Base-by-base conservation (phyloP, 2,113 vertebrate species). In the Perca schrenkii region DNA sequence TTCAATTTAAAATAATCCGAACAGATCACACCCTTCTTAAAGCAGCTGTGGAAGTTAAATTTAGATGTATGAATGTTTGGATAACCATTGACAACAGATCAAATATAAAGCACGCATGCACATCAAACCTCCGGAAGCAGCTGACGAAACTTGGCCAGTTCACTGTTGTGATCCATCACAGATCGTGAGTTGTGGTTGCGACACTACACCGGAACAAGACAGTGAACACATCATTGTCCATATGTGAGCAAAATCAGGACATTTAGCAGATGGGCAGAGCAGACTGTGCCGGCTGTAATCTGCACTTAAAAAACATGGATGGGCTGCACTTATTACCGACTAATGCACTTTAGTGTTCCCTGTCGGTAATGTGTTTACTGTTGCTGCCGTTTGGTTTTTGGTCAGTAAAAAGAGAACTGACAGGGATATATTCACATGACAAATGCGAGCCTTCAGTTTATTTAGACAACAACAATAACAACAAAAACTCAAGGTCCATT, bases 221-320 rank as follows among this genome's bases (percentile, higher is more conserved):
- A 64, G n/a, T 21, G 62, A 75, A 31, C 53, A 46, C 57, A 69
- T 69, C 53, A 49, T 67, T 69, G 43, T 85, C 72, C 57, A 21
- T 4, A 8, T 40, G 67, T 74, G 22, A 66, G 62, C 77, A 85
- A 87, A 90, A 75, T 67, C 25, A 79, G 80, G 78, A 84, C 56
- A 60, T 88, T 77, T 58, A 86, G 66, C 83, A 87, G 88, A 83
- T 85, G 85, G 65, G 80, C 57, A 6, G 36, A 84, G 66, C 82
- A 86, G 88, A 65, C 77, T 69, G 80, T 70, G 13, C 52, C 22
- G 8, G 72, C 53, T 78, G 53, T 90, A 91, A 92, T 88, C 87
- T 13, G 56, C 65, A 43, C 67, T 74, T 1, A 62, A 82, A 90
- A 76, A 82, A 81, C 57, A 86, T 63, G 64, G 65, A 77, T 75